Conservation (phyloP, 2,888 invertebrate genomes). For the Flexamia atlantica region DNA sequence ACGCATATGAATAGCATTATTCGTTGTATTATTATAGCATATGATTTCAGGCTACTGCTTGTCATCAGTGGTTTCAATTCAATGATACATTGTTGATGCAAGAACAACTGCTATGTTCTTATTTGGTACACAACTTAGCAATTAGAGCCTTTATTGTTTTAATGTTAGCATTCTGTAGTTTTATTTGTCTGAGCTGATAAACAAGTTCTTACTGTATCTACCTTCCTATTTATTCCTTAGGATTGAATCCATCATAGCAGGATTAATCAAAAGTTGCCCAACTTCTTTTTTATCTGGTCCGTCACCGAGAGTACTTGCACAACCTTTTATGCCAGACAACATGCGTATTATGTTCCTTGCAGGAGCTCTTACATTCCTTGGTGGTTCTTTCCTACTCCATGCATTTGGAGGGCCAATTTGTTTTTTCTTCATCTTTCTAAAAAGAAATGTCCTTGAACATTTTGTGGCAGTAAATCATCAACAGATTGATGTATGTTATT, state of each 20-base stretch:
- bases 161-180: conserved; percentile 53
- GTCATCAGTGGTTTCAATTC: conserved; percentile 30
- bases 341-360: conserved; percentile 11
- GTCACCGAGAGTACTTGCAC: conserved; percentile 47
- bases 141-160: conserved; percentile 60
- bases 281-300: conserved; percentile 24
- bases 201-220: conserved; percentile 18
- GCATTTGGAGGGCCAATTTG: conserved; percentile 42
- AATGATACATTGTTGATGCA: conserved; percentile 63
- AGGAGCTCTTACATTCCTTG: conserved; percentile 27
- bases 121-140: conserved; percentile 62
- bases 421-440: conserved; percentile 44
- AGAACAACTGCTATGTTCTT: conserved; percentile 62
- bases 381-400: conserved; percentile 43
- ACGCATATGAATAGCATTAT: conserved; percentile 57
- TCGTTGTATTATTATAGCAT: conserved; percentile 59
- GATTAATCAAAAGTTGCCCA: conserved; percentile 40
- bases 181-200: conserved; percentile 29
- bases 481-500: background rate
- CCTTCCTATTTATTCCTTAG: conserved; percentile 31
- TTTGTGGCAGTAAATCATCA: conserved; percentile 19
- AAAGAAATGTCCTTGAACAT: conserved; percentile 5
- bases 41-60: conserved; percentile 63
- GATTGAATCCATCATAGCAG: conserved; percentile 16
- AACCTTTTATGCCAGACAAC: conserved; percentile 43